A percentile compares a stretch with the other conserved stretches of the same genome.
These are phyloP conservation scores for Morus bassanus DNA, from an alignment of 2,797 vertebrate genomes.

Conservation along the genomic window DNA sequence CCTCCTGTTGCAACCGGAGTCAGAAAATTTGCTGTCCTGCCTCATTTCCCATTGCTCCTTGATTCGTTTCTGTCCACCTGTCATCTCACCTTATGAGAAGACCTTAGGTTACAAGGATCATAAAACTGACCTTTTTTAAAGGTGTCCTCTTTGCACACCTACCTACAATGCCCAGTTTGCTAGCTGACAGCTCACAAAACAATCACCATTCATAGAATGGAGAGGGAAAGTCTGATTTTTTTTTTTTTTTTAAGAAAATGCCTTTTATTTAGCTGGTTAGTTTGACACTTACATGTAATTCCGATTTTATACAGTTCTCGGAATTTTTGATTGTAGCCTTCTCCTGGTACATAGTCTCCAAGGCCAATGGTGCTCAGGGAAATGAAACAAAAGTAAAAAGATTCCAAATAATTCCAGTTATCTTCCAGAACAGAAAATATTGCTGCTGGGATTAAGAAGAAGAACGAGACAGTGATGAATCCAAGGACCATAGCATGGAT, in stretches of 20 bases:
- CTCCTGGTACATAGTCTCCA: conserved; percentile 95
- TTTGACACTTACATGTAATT: conserved; percentile 88
- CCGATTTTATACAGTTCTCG: conserved; percentile 95
- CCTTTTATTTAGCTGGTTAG: not conserved
- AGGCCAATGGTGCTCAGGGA: conserved; percentile 97
- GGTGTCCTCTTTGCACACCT: not conserved
- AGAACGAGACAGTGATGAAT: conserved; percentile 82
- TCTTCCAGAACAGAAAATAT: conserved; percentile 91
- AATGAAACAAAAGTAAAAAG: conserved; percentile 98
- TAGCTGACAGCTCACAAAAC: not conserved
- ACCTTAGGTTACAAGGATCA: not conserved
- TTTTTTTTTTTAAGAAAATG: not conserved
- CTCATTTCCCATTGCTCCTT: not conserved
- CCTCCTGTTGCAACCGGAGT: not conserved
- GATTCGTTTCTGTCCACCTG: not conserved
- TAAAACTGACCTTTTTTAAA: not conserved
- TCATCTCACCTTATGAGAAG: not conserved
- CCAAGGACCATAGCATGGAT: conserved; percentile 86
- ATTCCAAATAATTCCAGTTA: conserved; percentile 98
- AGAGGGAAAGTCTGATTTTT: not conserved
- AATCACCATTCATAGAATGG: not conserved
- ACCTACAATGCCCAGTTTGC: not conserved
- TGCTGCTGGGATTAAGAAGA: conserved; percentile 94
- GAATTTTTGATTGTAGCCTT: conserved; percentile 90
- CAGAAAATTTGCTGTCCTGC: not conserved